Evolutionary conservation across 2,113 vertebrate genomes (phyloP).

Genomic region (Phylloscopus trochilus): DNA sequence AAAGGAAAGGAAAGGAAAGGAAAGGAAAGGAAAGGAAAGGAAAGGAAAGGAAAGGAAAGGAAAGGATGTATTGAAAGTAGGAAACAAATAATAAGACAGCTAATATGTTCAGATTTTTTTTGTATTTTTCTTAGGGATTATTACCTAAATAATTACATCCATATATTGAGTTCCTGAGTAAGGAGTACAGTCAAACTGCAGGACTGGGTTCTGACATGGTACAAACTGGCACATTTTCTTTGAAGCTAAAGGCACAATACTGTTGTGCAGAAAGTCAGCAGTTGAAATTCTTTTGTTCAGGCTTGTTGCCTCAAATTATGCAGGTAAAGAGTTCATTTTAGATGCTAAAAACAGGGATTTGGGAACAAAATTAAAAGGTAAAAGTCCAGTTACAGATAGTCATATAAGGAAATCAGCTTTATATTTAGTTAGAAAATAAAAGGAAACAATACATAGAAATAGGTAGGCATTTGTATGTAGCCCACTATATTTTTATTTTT

Average conservation of each 20-base stretch:
- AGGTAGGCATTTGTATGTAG: accelerated
- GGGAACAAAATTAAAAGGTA: background rate
- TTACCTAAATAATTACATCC: background rate
- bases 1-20: too few relatives aligned
- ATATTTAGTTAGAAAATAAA: background rate
- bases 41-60: too few relatives aligned
- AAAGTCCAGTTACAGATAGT: background rate
- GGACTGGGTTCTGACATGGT: background rate
- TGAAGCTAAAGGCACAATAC: background rate
- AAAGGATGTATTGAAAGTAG: background rate
- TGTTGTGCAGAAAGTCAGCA: background rate
- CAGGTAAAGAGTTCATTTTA: background rate
- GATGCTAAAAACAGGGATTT: background rate
- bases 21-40: too few relatives aligned
- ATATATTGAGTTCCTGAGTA: background rate
- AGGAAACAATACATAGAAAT: background rate
- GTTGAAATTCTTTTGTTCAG: background rate
- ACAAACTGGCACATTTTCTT: background rate
- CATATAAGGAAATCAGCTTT: background rate
- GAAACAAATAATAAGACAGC: accelerated
- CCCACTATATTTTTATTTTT: background rate
- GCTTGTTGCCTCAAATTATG: background rate
- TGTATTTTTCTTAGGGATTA: accelerated
- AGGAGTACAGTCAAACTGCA: accelerated
- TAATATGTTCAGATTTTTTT: background rate